Percentiles rank a stretch among this genome's conserved stretches.
phyloP scores from a whole-genome alignment of 2,888 invertebrate species.

The Timandra comae region DNA sequence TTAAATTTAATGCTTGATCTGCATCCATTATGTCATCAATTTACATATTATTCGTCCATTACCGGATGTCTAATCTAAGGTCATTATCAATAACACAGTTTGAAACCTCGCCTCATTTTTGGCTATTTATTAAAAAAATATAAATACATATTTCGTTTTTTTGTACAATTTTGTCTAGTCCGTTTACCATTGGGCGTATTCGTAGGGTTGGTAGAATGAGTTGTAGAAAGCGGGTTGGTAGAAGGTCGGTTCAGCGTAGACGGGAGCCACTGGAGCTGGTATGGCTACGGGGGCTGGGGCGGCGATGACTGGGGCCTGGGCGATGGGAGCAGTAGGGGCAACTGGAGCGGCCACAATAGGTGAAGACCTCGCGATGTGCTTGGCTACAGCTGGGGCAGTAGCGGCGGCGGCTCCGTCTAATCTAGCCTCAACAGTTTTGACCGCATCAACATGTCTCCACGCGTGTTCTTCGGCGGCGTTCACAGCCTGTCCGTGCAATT shows the following conservation, averaged over 20 bases:
- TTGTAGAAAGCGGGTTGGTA: neutral
- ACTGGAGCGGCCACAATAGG: constrained; percentile 16
- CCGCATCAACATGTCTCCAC: constrained; percentile 65
- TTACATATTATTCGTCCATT: no score
- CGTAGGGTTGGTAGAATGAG: neutral
- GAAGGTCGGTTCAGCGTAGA: neutral
- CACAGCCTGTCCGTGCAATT: constrained; percentile 58
- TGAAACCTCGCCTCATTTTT: constrained; percentile 20
- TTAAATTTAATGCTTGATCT: no score
- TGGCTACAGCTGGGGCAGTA: constrained; percentile 59
- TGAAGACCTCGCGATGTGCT: constrained; percentile 41
- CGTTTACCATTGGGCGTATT: neutral
- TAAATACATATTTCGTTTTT: constrained; percentile 7
- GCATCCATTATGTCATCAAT: no score
- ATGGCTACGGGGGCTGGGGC: constrained; percentile 14
- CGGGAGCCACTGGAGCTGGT: neutral
- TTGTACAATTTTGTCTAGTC: neutral
- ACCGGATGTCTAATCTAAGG: no score
- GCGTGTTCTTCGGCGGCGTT: constrained; percentile 66
- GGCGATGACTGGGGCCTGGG: neutral
- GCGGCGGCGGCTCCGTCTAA: constrained; percentile 65
- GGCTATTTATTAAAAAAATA: constrained; percentile 5
- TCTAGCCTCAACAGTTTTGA: constrained; percentile 58
- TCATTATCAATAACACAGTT: constrained; percentile 11
- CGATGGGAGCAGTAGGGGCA: constrained; percentile 8